These are phyloP conservation scores for Megalurothrips usitatus DNA, from an alignment of 2,888 invertebrate genomes.

Conservation along the genomic window DNA sequence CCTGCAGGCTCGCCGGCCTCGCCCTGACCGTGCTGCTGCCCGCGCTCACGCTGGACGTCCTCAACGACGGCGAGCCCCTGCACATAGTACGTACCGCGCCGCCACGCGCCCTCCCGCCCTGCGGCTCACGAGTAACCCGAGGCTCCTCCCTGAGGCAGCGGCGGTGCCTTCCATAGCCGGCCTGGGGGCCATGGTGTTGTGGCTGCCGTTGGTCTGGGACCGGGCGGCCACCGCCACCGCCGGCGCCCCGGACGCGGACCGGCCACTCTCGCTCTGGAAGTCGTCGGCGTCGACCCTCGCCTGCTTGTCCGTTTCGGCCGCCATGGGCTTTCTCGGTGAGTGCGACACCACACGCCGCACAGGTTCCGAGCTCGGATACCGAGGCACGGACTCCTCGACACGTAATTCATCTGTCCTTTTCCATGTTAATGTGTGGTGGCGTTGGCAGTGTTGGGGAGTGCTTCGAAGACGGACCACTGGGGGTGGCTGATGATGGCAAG, in stretches of 20 bases:
- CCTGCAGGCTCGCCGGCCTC: background rate
- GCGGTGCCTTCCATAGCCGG: background rate
- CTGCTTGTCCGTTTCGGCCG: background rate
- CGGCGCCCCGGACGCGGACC: background rate
- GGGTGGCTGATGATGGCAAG: background rate
- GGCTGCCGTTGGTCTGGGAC: background rate
- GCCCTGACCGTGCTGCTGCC: slow-evolving; percentile 16
- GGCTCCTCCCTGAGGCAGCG: background rate
- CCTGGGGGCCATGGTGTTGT: background rate
- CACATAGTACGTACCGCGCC: too few relatives aligned
- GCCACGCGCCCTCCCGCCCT: background rate
- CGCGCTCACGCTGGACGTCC: background rate
- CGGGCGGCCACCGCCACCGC: background rate
- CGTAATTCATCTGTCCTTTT: too few relatives aligned
- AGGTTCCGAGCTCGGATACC: too few relatives aligned
- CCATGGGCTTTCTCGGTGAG: background rate
- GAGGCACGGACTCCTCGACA: too few relatives aligned
- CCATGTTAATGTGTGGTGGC: background rate
- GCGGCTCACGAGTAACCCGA: background rate
- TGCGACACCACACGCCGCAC: background rate
- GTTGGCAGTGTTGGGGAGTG: background rate
- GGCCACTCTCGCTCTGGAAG: background rate
- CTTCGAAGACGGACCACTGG: background rate
- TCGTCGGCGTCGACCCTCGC: background rate
- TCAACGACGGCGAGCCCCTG: too few relatives aligned